A percentile compares a stretch with the other conserved stretches of the same genome.
Conservation (phyloP, 2,113 vertebrate species). For the Istiophorus platypterus region DNA sequence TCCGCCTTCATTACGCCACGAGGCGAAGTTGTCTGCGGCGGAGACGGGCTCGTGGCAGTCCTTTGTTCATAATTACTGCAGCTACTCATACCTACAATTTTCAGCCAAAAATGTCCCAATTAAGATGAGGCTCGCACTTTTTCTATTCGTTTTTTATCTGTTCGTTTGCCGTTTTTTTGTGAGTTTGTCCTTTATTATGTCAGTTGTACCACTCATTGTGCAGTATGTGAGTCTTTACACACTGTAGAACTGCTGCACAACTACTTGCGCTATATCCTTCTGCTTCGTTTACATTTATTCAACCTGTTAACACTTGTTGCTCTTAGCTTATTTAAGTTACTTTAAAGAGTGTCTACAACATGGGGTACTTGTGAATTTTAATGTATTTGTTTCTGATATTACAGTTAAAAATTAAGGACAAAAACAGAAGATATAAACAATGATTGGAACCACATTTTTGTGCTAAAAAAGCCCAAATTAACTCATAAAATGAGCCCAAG, state of each 20-base stretch:
- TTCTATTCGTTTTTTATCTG: background rate
- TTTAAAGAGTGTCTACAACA: background rate
- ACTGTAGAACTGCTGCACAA: too few species aligned
- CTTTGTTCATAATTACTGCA: slow-evolving; percentile 39
- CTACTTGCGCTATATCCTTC: background rate
- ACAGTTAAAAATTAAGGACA: background rate
- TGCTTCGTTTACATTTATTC: background rate
- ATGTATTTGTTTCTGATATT: background rate
- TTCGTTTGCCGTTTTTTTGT: background rate
- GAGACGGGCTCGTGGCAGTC: slow-evolving; percentile 15
- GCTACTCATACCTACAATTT: background rate
- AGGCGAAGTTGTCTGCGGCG: slow-evolving; percentile 3
- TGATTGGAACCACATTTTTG: background rate
- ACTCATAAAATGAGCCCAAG: background rate
- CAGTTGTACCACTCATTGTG: background rate
- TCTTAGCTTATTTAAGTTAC: background rate
- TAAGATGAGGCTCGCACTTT: background rate
- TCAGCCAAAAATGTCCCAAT: slow-evolving; percentile 31
- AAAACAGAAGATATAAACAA: background rate
- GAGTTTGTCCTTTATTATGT: background rate
- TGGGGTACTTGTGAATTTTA: background rate
- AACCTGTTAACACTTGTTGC: background rate
- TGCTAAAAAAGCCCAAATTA: background rate
- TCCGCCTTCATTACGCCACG: slow-evolving; percentile 21
- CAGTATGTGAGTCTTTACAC: background rate